phyloP scores from a whole-genome alignment of 2,888 invertebrate species.

The Drosophila neotestacea region DNA sequence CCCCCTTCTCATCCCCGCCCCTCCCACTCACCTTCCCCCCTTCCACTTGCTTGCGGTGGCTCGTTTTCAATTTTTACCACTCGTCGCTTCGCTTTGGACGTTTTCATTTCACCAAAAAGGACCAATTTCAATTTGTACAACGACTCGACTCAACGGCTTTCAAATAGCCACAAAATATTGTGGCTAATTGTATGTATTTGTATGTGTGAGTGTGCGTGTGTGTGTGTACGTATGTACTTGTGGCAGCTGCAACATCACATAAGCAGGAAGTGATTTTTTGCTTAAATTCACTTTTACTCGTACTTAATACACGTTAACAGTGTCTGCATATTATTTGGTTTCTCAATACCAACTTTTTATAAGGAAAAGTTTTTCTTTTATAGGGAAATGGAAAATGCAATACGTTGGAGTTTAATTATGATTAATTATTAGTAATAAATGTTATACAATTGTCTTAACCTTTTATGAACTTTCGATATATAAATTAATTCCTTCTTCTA shows the following conservation, averaged over 20 bases:
- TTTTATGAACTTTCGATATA: no score
- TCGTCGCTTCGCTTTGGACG: slow-evolving; percentile 29
- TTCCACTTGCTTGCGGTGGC: slow-evolving; percentile 10
- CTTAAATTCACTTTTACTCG: slow-evolving; percentile 51
- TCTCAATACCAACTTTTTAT: neutral
- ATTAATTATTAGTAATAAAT: neutral
- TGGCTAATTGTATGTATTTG: slow-evolving; percentile 54
- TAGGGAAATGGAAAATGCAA: neutral
- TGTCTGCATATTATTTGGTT: slow-evolving; percentile 4
- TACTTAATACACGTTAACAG: slow-evolving; percentile 7
- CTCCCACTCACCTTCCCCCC: neutral
- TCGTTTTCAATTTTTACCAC: slow-evolving; percentile 30
- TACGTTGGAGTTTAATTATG: neutral
- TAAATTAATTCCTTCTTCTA: no score
- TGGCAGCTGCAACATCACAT: slow-evolving; percentile 41
- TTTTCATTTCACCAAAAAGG: slow-evolving; percentile 74
- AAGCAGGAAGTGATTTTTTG: slow-evolving; percentile 65
- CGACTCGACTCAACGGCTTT: slow-evolving; percentile 53
- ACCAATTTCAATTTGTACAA: slow-evolving; percentile 74
- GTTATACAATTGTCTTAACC: no score
- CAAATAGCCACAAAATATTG: slow-evolving; percentile 63
- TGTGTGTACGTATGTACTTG: slow-evolving; percentile 10
- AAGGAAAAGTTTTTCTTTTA: neutral
- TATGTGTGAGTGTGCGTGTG: slow-evolving; percentile 13
- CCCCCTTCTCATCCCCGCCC: rapidly evolving